Percentiles rank a stretch among this genome's conserved stretches.
Evolutionary conservation across 2,113 vertebrate species (phyloP).

Genomic region (Cranoglanis bouderius): DNA sequence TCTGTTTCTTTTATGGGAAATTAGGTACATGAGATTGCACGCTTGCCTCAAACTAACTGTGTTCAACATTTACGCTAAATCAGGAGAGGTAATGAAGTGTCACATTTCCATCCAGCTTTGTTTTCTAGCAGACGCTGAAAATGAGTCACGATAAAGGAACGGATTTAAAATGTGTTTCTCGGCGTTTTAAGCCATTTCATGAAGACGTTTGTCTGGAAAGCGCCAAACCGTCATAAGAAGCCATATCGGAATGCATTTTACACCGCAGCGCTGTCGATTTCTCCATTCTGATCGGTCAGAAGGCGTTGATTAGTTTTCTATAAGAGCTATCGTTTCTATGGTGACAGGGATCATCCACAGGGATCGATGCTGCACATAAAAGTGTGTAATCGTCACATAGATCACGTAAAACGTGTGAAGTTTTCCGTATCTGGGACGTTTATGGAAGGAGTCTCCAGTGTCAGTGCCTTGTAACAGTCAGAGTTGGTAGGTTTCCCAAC

Average conservation of each 20-base stretch:
- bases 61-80: slow-evolving; percentile 60
- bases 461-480: neutral
- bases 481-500: neutral
- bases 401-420: too few species aligned
- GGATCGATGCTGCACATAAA: neutral
- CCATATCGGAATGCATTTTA: neutral
- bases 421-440: neutral
- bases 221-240: neutral
- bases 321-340: neutral
- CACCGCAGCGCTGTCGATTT: neutral
- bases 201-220: neutral
- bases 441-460: neutral
- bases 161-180: neutral
- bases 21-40: slow-evolving; percentile 46
- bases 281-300: neutral
- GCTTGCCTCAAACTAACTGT: slow-evolving; percentile 28
- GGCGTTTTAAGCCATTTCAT: neutral
- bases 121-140: neutral
- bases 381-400: too few species aligned
- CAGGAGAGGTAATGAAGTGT: slow-evolving; percentile 66
- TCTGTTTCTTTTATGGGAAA: slow-evolving; percentile 39
- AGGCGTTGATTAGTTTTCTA: neutral
- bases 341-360: neutral
- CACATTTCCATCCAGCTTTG: slow-evolving; percentile 52
- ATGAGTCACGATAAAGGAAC: neutral